Evolutionary conservation across 2,113 vertebrate genomes (phyloP).

Genomic region (Tyto alba): DNA sequence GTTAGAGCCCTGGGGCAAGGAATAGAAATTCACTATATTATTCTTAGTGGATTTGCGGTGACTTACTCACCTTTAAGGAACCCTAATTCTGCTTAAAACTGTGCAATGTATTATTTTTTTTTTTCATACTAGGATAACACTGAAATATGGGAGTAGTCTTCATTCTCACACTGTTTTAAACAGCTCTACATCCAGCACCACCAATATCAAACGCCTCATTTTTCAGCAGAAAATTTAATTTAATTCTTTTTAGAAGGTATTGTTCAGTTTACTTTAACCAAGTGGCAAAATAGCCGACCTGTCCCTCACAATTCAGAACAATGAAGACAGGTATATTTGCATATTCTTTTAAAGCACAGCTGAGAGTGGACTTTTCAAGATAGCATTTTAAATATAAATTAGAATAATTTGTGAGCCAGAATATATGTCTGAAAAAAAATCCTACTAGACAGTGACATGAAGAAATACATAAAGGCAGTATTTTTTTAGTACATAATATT

Average conservation of each 20-base stretch:
- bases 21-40: neutral
- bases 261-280: neutral
- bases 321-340: neutral
- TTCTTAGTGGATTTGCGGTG: neutral
- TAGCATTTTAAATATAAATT: neutral
- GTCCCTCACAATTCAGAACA: neutral
- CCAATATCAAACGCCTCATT: neutral
- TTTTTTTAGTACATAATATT: neutral
- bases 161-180: neutral
- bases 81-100: neutral
- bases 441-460: neutral
- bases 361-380: neutral
- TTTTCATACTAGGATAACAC: neutral
- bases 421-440: neutral
- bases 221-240: conserved; percentile 23
- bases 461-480: neutral
- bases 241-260: neutral
- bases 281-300: neutral
- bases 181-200: neutral
- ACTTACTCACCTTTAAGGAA: neutral
- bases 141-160: neutral
- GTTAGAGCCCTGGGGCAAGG: neutral
- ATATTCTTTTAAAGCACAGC: neutral
- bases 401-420: neutral
- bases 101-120: neutral